Conservation (phyloP, 1,140 invertebrate species). For the Polypedilum pembai region DNA sequence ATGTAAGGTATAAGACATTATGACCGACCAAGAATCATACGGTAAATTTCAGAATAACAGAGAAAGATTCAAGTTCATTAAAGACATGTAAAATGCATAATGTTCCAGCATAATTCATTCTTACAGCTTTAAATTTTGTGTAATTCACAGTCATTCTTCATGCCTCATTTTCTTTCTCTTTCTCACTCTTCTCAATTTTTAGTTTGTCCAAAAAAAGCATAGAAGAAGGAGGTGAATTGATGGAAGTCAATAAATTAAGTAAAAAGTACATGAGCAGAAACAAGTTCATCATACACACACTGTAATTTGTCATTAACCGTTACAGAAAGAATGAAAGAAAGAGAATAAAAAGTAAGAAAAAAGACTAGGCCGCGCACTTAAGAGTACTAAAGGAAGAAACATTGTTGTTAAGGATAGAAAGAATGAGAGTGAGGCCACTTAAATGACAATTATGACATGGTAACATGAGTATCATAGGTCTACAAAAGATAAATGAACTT, state of each 20-base stretch:
- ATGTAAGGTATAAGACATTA: conserved; percentile 2
- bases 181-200: background rate
- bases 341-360: too few relatives aligned
- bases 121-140: background rate
- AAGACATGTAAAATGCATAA: conserved; percentile 13
- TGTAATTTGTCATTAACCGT: conserved; percentile 11
- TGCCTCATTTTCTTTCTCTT: background rate
- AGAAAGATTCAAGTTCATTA: background rate
- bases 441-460: conserved; percentile 18
- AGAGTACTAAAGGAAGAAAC: background rate
- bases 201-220: background rate
- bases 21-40: background rate
- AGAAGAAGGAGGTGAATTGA: background rate
- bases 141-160: background rate
- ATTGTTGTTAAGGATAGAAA: background rate
- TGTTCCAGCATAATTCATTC: background rate
- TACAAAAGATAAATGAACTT: conserved; percentile 1
- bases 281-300: conserved; percentile 11
- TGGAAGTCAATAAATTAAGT: conserved; percentile 18
- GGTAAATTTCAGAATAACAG: background rate
- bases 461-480: background rate
- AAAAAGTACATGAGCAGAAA: background rate
- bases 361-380: background rate
- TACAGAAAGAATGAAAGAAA: background rate
- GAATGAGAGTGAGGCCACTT: background rate